Conservation (phyloP, 2,888 invertebrate species). For the Drosophila siamana region DNA sequence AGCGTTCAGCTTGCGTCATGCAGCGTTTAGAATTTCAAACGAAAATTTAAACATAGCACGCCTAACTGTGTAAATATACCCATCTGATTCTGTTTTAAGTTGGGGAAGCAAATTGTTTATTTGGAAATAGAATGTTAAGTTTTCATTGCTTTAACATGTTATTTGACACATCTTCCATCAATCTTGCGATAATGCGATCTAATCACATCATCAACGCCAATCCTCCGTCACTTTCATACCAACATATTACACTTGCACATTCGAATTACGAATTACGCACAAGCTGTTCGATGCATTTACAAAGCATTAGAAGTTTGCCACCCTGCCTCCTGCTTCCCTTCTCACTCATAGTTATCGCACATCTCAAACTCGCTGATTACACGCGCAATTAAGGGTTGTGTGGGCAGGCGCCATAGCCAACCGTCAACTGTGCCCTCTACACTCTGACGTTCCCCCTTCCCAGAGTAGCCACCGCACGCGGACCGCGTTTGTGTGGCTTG, state of each 20-base stretch:
- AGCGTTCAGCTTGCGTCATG: neutral
- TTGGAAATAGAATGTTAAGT: slow-evolving; percentile 16
- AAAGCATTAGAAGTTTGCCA: slow-evolving; percentile 50
- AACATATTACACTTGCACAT: slow-evolving; percentile 27
- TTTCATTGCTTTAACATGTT: slow-evolving; percentile 46
- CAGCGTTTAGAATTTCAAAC: neutral
- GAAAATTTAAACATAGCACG: no score
- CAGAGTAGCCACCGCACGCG: slow-evolving; percentile 32
- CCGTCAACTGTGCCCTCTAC: slow-evolving; percentile 4
- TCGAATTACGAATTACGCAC: slow-evolving; percentile 22
- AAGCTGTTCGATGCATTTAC: slow-evolving; percentile 72
- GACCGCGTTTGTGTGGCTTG: slow-evolving; percentile 60
- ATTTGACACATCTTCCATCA: slow-evolving; percentile 67
- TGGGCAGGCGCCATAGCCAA: slow-evolving; percentile 41
- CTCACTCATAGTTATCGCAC: slow-evolving; percentile 26
- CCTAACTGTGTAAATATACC: no score
- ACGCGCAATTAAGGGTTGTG: slow-evolving; percentile 79
- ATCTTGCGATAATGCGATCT: slow-evolving; percentile 61
- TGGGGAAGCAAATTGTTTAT: slow-evolving; percentile 38
- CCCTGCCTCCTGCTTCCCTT: slow-evolving; percentile 13
- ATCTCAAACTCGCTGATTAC: slow-evolving; percentile 58
- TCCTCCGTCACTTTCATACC: slow-evolving; percentile 9
- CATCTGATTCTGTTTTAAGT: slow-evolving; percentile 1
- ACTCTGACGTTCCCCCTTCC: neutral
- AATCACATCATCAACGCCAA: slow-evolving; percentile 61